Evolutionary conservation across 2,888 invertebrate species (phyloP).

Genomic region (Neoascia interrupta): DNA sequence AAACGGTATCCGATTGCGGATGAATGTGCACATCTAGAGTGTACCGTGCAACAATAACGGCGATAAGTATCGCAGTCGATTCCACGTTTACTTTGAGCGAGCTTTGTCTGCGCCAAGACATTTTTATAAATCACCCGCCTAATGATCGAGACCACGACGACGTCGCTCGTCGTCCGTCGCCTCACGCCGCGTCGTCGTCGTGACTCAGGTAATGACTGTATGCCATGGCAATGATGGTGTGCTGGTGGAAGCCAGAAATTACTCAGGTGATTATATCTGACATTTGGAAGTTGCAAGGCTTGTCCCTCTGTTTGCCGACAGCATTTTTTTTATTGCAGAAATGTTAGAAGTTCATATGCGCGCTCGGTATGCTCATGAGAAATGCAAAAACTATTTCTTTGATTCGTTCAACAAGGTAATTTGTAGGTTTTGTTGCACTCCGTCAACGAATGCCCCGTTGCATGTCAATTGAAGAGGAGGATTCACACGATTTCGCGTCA

Average conservation of each 20-base stretch:
- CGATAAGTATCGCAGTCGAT: slow-evolving; percentile 24
- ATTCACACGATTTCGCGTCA: not conserved
- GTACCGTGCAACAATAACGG: slow-evolving; percentile 32
- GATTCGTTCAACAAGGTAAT: too few relatives aligned
- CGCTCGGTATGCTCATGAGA: too few relatives aligned
- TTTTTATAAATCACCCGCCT: slow-evolving; percentile 54
- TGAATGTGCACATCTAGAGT: too few relatives aligned
- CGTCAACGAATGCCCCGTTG: not conserved
- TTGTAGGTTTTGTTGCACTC: not conserved
- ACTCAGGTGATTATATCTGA: slow-evolving; percentile 61
- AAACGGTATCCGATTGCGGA: not conserved
- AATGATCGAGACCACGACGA: slow-evolving; percentile 55
- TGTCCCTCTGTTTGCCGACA: too few relatives aligned
- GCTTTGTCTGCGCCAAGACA: slow-evolving; percentile 55
- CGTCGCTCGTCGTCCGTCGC: slow-evolving; percentile 1
- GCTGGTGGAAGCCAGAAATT: slow-evolving; percentile 43
- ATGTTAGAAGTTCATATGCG: not conserved
- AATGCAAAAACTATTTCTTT: too few relatives aligned
- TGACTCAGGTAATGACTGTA: slow-evolving; percentile 25
- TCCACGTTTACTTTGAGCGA: slow-evolving; percentile 45
- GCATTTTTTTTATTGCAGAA: too few relatives aligned
- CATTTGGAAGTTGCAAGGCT: slow-evolving; percentile 38
- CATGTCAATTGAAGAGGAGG: not conserved
- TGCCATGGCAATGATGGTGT: slow-evolving; percentile 6
- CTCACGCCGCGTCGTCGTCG: slow-evolving; percentile 36